phyloP scores from a whole-genome alignment of 2,888 invertebrate species.

The Conops quadrifasciatus region DNA sequence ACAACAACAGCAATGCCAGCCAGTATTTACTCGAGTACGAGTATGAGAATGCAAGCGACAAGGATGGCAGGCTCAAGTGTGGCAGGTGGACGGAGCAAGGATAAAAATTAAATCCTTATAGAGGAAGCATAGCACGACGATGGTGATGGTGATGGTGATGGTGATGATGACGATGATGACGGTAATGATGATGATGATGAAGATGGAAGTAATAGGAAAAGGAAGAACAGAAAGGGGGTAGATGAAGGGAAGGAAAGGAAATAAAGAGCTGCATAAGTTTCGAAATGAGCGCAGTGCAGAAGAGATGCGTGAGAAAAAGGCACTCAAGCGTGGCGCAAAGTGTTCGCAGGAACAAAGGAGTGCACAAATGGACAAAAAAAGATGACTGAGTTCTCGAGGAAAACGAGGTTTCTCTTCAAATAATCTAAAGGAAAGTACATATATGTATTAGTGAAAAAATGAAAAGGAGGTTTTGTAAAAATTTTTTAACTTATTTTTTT shows the following conservation, averaged over 20 bases:
- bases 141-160: too few species aligned
- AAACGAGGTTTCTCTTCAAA: too few species aligned
- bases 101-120: conserved; percentile 7
- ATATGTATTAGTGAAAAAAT: too few species aligned
- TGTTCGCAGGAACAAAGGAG: background rate
- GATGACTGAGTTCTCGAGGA: background rate
- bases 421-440: too few species aligned
- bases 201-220: background rate
- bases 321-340: conserved; percentile 8
- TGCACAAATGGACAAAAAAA: background rate
- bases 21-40: background rate
- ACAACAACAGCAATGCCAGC: conserved; percentile 10
- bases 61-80: background rate
- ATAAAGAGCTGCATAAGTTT: background rate
- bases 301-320: conserved; percentile 14
- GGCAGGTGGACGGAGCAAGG: conserved; percentile 18
- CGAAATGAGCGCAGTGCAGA: conserved; percentile 1
- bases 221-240: background rate
- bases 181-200: background rate
- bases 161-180: background rate
- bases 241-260: conserved; percentile 13
- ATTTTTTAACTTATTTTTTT: too few species aligned
- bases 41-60: conserved; percentile 7
- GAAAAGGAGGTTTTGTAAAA: too few species aligned
- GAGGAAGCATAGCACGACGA: too few species aligned